These are phyloP conservation scores for Pseudochaenichthys georgianus DNA, from an alignment of 2,797 vertebrate species.

Conservation along the genomic window DNA sequence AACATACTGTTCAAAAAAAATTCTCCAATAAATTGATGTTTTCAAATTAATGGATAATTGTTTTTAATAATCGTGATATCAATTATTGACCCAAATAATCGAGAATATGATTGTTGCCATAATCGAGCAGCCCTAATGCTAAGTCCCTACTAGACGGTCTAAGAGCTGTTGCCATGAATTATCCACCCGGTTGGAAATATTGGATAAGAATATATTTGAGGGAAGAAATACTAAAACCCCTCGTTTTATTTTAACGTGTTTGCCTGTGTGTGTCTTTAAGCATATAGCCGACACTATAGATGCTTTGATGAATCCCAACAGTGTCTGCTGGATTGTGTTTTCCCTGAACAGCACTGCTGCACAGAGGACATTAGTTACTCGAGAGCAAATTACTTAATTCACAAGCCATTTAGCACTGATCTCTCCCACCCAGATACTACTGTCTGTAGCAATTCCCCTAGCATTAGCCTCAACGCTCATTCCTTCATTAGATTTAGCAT, in stretches of 20 bases:
- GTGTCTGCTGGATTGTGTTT: conserved; percentile 21
- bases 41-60: too few species aligned
- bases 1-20: too few species aligned
- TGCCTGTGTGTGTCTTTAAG: conserved; percentile 20
- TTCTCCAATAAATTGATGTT: too few species aligned
- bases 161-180: conserved; percentile 22
- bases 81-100: too few species aligned
- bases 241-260: conserved; percentile 25
- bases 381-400: conserved; percentile 80
- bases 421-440: conserved; percentile 65
- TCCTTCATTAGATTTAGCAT: conserved; percentile 65
- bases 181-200: conserved; percentile 5
- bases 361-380: conserved; percentile 69
- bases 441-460: conserved; percentile 52
- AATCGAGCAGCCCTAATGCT: neutral
- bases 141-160: neutral
- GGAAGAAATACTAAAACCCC: conserved; percentile 4
- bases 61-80: too few species aligned
- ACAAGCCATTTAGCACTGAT: conserved; percentile 75
- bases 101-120: too few species aligned
- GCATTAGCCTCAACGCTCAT: conserved; percentile 57
- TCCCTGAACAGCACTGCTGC: conserved; percentile 15
- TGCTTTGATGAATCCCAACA: neutral
- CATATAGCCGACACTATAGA: neutral
- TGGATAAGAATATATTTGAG: neutral